Percentiles rank a stretch among this genome's conserved stretches.
phyloP scores from a whole-genome alignment of 2,113 vertebrate genomes.

The Eupsittula cactorum region DNA sequence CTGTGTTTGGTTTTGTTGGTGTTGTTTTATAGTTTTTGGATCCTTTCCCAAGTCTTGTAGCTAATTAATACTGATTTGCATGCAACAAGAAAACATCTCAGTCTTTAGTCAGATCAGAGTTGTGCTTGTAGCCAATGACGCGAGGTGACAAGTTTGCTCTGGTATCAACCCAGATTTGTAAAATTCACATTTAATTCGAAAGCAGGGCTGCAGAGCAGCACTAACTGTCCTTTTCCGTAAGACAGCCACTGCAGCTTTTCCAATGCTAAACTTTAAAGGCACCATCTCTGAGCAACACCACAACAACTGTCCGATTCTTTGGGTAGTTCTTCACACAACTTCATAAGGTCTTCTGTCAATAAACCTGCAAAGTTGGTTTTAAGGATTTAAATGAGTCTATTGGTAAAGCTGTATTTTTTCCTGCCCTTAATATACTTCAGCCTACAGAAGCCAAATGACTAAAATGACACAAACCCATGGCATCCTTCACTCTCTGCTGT shows the following conservation, averaged over 20 bases:
- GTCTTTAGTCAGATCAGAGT: neutral
- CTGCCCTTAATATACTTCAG: neutral
- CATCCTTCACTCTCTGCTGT: neutral
- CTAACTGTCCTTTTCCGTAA: neutral
- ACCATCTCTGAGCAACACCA: accelerated
- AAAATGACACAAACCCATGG: neutral
- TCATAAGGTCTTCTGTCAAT: neutral
- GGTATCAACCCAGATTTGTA: neutral
- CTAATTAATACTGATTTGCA: neutral
- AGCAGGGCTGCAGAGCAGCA: neutral
- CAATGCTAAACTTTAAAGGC: neutral
- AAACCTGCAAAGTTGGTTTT: neutral
- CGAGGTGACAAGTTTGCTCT: neutral
- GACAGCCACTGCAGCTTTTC: neutral
- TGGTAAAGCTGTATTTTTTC: neutral
- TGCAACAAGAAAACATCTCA: neutral
- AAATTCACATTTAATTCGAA: neutral
- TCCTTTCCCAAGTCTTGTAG: neutral
- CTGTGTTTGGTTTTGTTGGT: neutral
- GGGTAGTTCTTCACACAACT: neutral
- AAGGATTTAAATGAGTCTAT: neutral
- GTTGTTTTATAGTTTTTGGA: neutral
- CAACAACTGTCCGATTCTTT: neutral
- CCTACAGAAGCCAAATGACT: neutral
- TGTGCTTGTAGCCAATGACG: neutral